Evolutionary conservation across 2,797 vertebrate genomes (phyloP), one percentile per base, ranked within the genome.

Genomic region (Phalanger gymnotis): DNA sequence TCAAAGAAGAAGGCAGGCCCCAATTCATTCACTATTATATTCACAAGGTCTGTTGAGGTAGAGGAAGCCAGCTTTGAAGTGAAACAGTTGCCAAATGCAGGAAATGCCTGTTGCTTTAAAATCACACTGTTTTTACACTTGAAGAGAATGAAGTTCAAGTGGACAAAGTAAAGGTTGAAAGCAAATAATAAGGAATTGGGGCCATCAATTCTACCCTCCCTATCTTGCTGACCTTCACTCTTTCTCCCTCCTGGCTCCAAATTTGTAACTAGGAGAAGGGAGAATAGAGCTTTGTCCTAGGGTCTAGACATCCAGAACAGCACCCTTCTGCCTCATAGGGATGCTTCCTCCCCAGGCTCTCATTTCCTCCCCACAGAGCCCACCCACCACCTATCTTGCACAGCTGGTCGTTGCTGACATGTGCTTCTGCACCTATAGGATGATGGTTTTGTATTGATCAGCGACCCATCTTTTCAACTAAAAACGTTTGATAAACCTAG

Each of bases 11-110:
- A 66, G 56, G 56, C 11, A 51, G 9, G 94, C 34, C 57, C 52
- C 73, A 2, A 52, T 66, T 91, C 53, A 51, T 47, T 73, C 91
- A 90, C 93, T 11, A 91, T 57, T 95, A 57, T 95, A 92, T 94
- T 94, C 40, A 53, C 54, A 91, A 34, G 6, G 52, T 54, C 58
- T n/a, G 56, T 81, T 11, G 19, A 95, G 16, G 40, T 11, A 54
- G 7, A 92, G 92, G 56, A 12, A 89, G 10, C 16, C 55, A 95
- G 19, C n/a, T 94, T 66, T 40, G 53, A 89, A 47, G 47, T 47
- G 93, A 94, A 93, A 66, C 27, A 52, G 94, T 52, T 55, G 5
- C n/a, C 61, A 94, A 51, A 28, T 81, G 22, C 73, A 47, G 73
- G 40, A 47, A 81, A 81, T 47, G 0, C 0, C n/a, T 47, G 66